These are phyloP conservation scores for Orientallactaga sibirica DNA, from an alignment of 2,797 vertebrate species.

Conservation along the genomic window DNA sequence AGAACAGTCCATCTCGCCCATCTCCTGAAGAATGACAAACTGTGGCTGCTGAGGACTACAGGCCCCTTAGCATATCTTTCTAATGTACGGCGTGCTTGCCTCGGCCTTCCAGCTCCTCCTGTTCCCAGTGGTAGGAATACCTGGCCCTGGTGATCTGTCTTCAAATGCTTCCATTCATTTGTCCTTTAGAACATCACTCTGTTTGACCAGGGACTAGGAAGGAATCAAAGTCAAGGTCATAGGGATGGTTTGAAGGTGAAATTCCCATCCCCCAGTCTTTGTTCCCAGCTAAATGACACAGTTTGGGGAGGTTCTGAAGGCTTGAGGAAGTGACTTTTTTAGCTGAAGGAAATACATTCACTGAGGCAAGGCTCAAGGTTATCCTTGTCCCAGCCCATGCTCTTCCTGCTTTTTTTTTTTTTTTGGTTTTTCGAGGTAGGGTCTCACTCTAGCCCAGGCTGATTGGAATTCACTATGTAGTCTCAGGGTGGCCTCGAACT, in stretches of 20 bases:
- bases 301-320: background rate
- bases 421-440: too few species aligned
- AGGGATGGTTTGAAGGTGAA: background rate
- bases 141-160: background rate
- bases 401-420: too few species aligned
- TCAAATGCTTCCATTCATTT: background rate
- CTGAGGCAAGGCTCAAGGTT: too few species aligned
- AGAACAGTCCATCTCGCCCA: background rate
- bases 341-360: background rate
- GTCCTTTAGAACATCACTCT: background rate
- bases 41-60: background rate
- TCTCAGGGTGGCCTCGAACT: too few species aligned
- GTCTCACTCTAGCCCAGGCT: too few species aligned
- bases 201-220: background rate
- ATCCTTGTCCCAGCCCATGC: background rate
- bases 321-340: too few species aligned
- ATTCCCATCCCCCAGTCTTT: background rate
- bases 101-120: background rate
- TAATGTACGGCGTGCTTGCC: rapidly evolving
- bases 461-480: too few species aligned
- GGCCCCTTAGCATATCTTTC: too few species aligned
- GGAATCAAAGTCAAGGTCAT: background rate
- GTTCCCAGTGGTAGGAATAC: background rate
- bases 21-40: background rate
- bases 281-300: background rate